phyloP scores from a whole-genome alignment of 1,140 invertebrate genomes.

The Drosophila kepulauana region DNA sequence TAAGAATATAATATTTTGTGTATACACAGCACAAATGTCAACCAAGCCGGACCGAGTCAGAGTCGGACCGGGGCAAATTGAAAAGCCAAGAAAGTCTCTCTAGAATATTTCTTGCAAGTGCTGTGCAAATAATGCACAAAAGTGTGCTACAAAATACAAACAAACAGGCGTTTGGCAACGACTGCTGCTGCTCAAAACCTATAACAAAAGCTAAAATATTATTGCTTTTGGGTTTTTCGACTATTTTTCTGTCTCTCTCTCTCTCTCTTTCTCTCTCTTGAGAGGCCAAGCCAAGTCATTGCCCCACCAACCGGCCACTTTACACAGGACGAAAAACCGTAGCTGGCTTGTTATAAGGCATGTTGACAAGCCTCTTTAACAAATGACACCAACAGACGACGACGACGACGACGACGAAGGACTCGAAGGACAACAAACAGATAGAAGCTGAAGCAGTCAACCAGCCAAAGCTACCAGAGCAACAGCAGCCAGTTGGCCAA shows the following conservation, averaged over 20 bases:
- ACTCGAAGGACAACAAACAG: slow-evolving; percentile 36
- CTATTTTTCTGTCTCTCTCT: not conserved
- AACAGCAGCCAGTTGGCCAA: slow-evolving; percentile 55
- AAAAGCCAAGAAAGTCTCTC: slow-evolving; percentile 71
- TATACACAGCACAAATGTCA: slow-evolving; percentile 69
- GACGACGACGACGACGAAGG: slow-evolving; percentile 48
- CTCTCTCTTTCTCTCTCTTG: not conserved
- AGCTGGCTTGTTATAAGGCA: slow-evolving; percentile 81
- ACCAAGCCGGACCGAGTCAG: not conserved
- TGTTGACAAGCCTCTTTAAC: slow-evolving; percentile 84
- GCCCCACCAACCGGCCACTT: slow-evolving; percentile 36
- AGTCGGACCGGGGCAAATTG: slow-evolving; percentile 57
- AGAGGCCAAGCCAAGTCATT: not conserved
- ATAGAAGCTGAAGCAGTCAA: slow-evolving; percentile 28
- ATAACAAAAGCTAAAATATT: slow-evolving; percentile 83
- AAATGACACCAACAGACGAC: slow-evolving; percentile 80
- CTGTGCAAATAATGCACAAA: slow-evolving; percentile 81
- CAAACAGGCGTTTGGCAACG: slow-evolving; percentile 53
- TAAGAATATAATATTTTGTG: slow-evolving; percentile 83
- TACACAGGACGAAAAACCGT: slow-evolving; percentile 52
- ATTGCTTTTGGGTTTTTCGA: slow-evolving; percentile 66
- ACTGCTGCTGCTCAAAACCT: slow-evolving; percentile 56
- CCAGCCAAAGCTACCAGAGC: slow-evolving; percentile 11
- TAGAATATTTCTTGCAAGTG: slow-evolving; percentile 70
- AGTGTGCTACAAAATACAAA: slow-evolving; percentile 81